Evolutionary conservation across 2,113 vertebrate genomes (phyloP).

Genomic region (Otis tarda): DNA sequence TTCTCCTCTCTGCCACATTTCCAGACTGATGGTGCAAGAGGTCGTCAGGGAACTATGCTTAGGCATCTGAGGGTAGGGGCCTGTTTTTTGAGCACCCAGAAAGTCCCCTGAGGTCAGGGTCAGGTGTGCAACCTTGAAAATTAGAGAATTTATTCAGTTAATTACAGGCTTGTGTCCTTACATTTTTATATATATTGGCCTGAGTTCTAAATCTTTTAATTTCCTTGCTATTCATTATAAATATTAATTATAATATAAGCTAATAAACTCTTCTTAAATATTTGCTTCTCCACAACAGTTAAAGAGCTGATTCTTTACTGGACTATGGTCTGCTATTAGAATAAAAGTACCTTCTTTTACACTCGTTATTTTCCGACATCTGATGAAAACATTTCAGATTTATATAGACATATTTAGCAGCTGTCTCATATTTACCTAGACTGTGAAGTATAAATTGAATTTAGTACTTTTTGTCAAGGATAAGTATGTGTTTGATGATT

Average conservation of each 20-base stretch:
- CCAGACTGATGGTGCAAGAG: neutral
- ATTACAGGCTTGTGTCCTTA: neutral
- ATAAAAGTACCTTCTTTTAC: neutral
- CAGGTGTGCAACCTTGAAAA: neutral
- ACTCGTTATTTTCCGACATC: constrained; percentile 27
- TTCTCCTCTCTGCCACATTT: neutral
- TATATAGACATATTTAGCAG: constrained; percentile 30
- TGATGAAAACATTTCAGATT: constrained; percentile 41
- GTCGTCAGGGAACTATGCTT: neutral
- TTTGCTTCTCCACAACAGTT: neutral
- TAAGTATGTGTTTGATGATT: neutral
- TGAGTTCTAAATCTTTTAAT: neutral
- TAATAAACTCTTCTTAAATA: neutral
- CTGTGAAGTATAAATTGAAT: constrained; percentile 2
- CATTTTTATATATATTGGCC: neutral
- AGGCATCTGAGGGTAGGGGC: neutral
- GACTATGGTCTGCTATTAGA: neutral
- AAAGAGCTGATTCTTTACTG: neutral
- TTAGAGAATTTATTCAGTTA: neutral
- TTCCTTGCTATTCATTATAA: neutral
- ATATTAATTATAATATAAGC: neutral
- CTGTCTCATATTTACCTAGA: constrained; percentile 27
- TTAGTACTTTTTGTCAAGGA: constrained; percentile 11
- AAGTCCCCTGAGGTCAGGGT: neutral
- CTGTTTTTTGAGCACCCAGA: neutral